These are phyloP conservation scores for Columbina picui DNA, from an alignment of 2,113 vertebrate species.

Conservation along the genomic window DNA sequence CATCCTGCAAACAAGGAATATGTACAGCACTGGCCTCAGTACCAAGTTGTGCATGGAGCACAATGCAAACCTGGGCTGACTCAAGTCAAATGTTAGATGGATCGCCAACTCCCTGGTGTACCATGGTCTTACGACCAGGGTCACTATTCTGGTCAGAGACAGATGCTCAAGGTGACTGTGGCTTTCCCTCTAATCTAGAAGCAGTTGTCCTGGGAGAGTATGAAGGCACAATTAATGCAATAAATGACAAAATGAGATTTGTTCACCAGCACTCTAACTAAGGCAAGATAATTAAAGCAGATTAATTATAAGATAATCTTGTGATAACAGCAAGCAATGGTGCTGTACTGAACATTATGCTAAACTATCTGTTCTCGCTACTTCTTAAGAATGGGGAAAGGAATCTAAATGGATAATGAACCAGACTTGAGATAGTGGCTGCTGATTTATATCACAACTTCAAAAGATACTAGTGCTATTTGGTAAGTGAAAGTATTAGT, in stretches of 20 bases:
- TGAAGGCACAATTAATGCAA: not conserved
- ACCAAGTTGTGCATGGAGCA: not conserved
- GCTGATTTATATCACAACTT: not conserved
- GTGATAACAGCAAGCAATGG: not conserved
- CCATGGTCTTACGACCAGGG: fast-evolving
- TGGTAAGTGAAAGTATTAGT: not conserved
- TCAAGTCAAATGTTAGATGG: too few species aligned
- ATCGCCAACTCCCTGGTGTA: fast-evolving
- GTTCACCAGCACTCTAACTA: not conserved
- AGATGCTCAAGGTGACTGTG: fast-evolving
- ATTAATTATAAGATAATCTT: not conserved
- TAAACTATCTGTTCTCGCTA: not conserved
- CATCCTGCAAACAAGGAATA: not conserved
- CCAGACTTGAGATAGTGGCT: not conserved
- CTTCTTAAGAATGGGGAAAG: not conserved
- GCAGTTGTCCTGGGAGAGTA: not conserved
- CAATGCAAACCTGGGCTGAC: not conserved
- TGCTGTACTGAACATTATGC: not conserved
- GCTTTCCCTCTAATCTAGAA: not conserved
- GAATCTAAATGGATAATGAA: not conserved
- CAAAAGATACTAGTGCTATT: not conserved
- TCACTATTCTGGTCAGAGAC: not conserved
- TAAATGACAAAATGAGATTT: not conserved
- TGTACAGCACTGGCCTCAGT: not conserved
- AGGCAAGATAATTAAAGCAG: not conserved